phyloP scores from a whole-genome alignment of 2,888 invertebrate species.

The Yponomeuta malinellus region DNA sequence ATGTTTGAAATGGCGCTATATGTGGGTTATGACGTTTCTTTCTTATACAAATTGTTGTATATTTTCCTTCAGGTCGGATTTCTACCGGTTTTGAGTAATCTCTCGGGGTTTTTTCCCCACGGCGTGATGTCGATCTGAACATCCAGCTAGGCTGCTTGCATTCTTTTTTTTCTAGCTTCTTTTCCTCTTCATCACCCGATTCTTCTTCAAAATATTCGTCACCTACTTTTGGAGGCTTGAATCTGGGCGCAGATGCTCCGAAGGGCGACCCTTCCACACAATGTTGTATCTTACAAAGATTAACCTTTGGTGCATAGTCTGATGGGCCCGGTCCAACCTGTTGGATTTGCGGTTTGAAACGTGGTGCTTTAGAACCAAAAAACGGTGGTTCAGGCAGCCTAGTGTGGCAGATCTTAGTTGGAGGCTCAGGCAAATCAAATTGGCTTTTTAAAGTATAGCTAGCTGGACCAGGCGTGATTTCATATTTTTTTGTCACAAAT shows the following conservation, averaged over 20 bases:
- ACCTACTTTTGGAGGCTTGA: conserved; percentile 31
- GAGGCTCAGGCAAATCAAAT: conserved; percentile 40
- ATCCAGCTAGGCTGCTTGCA: conserved; percentile 42
- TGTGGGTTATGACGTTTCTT: conserved; percentile 34
- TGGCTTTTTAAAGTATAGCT: conserved; percentile 44
- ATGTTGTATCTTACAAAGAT: conserved; percentile 30
- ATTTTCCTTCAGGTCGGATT: not conserved
- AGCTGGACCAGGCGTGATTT: conserved; percentile 45
- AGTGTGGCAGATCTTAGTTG: conserved; percentile 34
- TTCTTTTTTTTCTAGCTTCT: conserved; percentile 17
- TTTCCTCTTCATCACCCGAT: conserved; percentile 12
- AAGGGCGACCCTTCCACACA: conserved; percentile 43
- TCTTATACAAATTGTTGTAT: not conserved
- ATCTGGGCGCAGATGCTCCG: conserved; percentile 42
- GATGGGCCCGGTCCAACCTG: conserved; percentile 49
- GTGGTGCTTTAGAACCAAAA: conserved; percentile 47
- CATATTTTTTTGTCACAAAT: conserved; percentile 31
- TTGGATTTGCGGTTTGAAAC: conserved; percentile 41
- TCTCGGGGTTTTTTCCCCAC: not conserved
- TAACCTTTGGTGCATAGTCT: conserved; percentile 34
- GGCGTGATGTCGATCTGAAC: conserved; percentile 39
- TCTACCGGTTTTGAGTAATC: not conserved
- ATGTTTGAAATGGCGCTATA: conserved; percentile 47
- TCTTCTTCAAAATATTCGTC: conserved; percentile 16
- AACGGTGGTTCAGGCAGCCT: conserved; percentile 39